These are phyloP conservation scores for Ivindomyrus marchei DNA, from an alignment of 2,113 vertebrate genomes.

Conservation along the genomic window DNA sequence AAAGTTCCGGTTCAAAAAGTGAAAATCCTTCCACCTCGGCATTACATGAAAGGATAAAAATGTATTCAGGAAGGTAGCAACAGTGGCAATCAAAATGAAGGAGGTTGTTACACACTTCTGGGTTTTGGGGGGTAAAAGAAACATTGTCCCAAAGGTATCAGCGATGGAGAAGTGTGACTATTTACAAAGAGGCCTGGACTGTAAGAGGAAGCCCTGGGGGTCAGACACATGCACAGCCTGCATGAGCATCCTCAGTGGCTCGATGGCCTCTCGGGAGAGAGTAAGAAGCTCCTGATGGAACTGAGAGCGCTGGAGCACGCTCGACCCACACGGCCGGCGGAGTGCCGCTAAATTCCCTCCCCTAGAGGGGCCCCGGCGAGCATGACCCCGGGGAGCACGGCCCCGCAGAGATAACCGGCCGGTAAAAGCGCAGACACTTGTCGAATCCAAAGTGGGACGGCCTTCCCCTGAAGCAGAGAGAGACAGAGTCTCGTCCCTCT, in stretches of 20 bases:
- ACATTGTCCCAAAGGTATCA: not conserved
- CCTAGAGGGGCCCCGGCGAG: conserved; percentile 50
- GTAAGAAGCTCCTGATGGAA: conserved; percentile 56
- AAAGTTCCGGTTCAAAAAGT: not conserved
- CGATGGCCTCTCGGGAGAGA: conserved; percentile 57
- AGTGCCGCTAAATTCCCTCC: conserved; percentile 67
- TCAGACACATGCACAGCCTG: too few species aligned
- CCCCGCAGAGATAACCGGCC: not conserved
- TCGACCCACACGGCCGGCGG: conserved; percentile 55
- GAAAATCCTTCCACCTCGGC: not conserved
- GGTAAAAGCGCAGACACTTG: not conserved
- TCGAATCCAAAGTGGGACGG: not conserved
- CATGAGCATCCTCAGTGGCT: not conserved
- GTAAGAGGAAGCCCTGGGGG: not conserved
- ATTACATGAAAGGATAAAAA: not conserved
- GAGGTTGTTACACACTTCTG: not conserved
- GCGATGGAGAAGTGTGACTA: not conserved
- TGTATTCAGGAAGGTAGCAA: not conserved
- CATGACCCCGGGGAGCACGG: conserved; percentile 19
- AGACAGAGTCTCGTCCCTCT: not conserved
- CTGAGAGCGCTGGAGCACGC: conserved; percentile 56
- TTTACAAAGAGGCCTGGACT: not conserved
- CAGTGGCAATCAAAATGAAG: not conserved
- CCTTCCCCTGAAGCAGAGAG: conserved; percentile 1
- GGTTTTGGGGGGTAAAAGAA: not conserved